phyloP scores from a whole-genome alignment of 2,888 invertebrate species.

The Drosophila leonis region DNA sequence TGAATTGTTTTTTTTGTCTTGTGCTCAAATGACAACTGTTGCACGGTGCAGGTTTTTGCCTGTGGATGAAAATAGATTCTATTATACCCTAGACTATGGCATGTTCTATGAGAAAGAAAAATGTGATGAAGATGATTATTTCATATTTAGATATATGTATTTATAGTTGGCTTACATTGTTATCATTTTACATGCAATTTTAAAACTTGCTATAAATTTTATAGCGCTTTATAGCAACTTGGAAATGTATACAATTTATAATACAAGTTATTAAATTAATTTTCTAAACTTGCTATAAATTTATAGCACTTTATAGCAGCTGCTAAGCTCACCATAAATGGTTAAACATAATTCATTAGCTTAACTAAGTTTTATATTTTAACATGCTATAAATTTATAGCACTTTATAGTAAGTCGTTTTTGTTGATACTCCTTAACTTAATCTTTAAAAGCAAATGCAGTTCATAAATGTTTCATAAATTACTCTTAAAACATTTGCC shows the following conservation, averaged over 20 bases:
- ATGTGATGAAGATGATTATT: neutral
- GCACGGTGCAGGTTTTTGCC: conserved; percentile 38
- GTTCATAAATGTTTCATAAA: neutral
- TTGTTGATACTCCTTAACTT: too few species aligned
- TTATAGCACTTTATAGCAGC: neutral
- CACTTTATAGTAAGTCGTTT: neutral
- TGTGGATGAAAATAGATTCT: neutral
- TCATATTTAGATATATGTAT: neutral
- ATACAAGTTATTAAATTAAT: neutral
- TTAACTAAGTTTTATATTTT: neutral
- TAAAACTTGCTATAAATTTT: neutral
- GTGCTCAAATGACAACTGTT: conserved; percentile 65
- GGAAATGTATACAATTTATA: neutral
- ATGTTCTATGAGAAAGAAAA: neutral
- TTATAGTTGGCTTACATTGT: neutral
- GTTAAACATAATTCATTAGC: too few species aligned
- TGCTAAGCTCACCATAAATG: neutral
- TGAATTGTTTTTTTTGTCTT: conserved; percentile 27
- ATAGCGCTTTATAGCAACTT: neutral
- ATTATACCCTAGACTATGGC: neutral
- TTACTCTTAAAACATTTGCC: neutral
- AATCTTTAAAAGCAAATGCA: neutral
- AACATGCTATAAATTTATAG: neutral
- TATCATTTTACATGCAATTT: neutral
- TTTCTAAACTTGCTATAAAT: conserved; percentile 1